Conservation (phyloP, 1,140 invertebrate species). For the Bombyx mandarina region DNA sequence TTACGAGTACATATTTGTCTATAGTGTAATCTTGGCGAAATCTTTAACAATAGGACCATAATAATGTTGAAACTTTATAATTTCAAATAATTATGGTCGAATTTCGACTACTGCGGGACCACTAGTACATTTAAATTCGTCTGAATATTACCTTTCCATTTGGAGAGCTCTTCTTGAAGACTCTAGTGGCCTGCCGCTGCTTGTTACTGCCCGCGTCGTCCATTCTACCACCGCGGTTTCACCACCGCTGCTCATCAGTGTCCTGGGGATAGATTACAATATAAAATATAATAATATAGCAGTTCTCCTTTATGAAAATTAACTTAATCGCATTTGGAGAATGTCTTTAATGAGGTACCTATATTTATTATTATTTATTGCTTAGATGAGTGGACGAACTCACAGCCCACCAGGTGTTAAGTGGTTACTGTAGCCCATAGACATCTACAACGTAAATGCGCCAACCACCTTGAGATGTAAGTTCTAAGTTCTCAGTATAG, state of each 20-base stretch:
- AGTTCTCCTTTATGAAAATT: not conserved
- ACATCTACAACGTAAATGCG: too few species aligned
- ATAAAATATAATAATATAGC: not conserved
- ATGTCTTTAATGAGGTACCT: not conserved
- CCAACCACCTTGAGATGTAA: too few species aligned
- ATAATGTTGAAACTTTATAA: not conserved
- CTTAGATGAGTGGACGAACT: too few species aligned
- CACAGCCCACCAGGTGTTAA: too few species aligned
- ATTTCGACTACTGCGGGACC: too few species aligned
- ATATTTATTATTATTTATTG: not conserved
- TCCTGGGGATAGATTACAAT: not conserved
- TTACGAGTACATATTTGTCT: too few species aligned
- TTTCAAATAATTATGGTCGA: not conserved
- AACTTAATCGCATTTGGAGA: not conserved
- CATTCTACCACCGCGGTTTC: conserved; percentile 65
- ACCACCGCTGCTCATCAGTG: conserved; percentile 39
- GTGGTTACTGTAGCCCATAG: too few species aligned
- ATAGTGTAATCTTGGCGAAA: too few species aligned
- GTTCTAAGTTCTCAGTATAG: too few species aligned
- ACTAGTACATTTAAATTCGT: too few species aligned
- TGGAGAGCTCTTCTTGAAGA: conserved; percentile 96
- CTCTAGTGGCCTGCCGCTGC: conserved; percentile 73
- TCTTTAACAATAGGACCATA: too few species aligned
- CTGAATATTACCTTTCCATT: conserved; percentile 84
- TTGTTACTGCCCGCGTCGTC: conserved; percentile 74